A percentile compares a stretch with the other conserved stretches of the same genome.
Evolutionary conservation across 2,888 invertebrate genomes (phyloP).

Genomic region (Hemicrepidius hirtus): DNA sequence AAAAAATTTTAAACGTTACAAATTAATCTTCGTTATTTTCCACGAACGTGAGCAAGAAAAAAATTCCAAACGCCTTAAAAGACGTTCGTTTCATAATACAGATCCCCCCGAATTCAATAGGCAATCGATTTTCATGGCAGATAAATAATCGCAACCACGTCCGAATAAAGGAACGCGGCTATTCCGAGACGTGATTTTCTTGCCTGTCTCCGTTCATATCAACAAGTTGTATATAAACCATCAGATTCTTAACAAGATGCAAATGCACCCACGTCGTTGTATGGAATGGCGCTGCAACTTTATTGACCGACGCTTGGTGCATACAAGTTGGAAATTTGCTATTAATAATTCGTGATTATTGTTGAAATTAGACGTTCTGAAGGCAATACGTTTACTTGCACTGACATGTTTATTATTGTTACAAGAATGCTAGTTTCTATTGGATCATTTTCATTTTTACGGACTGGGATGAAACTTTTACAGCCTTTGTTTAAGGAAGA

Average conservation of each 20-base stretch:
- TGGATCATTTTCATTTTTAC: too few species aligned
- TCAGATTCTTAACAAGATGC: constrained; percentile 28
- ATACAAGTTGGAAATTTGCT: constrained; percentile 23
- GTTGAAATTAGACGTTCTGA: constrained; percentile 15
- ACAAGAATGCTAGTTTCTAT: neutral
- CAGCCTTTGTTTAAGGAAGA: too few species aligned
- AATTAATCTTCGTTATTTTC: too few species aligned
- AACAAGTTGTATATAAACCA: constrained; percentile 22
- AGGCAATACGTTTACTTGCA: neutral
- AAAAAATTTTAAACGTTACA: too few species aligned
- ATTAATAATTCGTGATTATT: constrained; percentile 26
- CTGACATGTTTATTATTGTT: constrained; percentile 12
- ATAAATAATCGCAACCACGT: constrained; percentile 26
- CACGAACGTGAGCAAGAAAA: neutral
- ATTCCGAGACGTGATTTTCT: constrained; percentile 3
- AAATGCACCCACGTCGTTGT: constrained; percentile 25
- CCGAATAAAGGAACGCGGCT: constrained; percentile 21
- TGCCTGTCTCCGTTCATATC: constrained; percentile 23
- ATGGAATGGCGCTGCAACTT: constrained; percentile 26
- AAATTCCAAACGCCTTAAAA: constrained; percentile 3
- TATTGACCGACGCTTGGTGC: constrained; percentile 4
- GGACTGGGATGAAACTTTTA: too few species aligned
- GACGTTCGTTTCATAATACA: neutral
- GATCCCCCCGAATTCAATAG: constrained; percentile 2
- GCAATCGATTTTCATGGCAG: constrained; percentile 18